A percentile compares a stretch with the other conserved stretches of the same genome.
Conservation (phyloP, 1,140 invertebrate genomes). For the Bombyx mori region DNA sequence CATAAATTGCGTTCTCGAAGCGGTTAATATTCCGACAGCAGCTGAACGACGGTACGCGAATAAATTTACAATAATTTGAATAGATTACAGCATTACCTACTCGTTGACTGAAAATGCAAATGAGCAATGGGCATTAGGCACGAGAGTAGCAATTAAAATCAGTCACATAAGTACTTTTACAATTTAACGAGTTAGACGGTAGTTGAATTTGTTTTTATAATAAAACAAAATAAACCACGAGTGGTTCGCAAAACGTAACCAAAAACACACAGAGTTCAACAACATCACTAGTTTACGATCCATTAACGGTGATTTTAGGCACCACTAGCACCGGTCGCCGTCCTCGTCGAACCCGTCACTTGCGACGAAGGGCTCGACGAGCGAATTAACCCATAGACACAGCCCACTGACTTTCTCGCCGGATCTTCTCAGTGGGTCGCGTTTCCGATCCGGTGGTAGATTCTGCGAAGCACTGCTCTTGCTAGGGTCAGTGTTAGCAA, state of each 20-base stretch:
- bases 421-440: too few species aligned
- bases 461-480: too few species aligned
- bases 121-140: neutral
- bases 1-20: too few species aligned
- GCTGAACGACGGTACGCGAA: constrained; percentile 3
- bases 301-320: too few species aligned
- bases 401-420: too few species aligned
- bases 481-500: too few species aligned
- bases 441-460: too few species aligned
- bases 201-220: neutral
- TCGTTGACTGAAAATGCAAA: neutral
- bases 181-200: neutral
- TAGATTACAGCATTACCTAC: constrained; percentile 1
- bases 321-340: too few species aligned
- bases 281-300: too few species aligned
- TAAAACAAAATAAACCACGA: neutral
- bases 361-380: too few species aligned
- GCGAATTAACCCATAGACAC: too few species aligned
- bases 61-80: constrained; percentile 6
- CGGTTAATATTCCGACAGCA: neutral
- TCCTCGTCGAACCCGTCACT: too few species aligned
- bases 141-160: neutral
- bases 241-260: neutral
- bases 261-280: neutral
- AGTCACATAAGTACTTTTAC: neutral